Conservation (phyloP, 2,888 invertebrate species). For the Agonopterix heracliana region DNA sequence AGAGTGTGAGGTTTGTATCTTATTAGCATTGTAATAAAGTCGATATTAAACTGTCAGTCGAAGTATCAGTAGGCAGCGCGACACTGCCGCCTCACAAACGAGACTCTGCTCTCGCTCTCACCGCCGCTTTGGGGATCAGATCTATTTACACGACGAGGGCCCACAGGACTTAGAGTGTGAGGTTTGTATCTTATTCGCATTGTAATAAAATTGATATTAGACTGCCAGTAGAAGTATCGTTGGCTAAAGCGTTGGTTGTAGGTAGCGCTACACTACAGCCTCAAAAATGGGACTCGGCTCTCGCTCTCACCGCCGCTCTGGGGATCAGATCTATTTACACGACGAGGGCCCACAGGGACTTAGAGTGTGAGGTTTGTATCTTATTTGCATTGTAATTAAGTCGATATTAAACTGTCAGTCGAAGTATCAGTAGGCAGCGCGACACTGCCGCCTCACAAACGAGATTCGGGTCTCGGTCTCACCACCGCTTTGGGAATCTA, state of each 20-base stretch:
- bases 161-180: constrained; percentile 90
- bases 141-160: constrained; percentile 94
- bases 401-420: too few relatives aligned
- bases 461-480: constrained; percentile 86
- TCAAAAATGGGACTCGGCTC: constrained; percentile 81
- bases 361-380: constrained; percentile 83
- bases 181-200: constrained; percentile 51
- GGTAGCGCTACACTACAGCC: constrained; percentile 93
- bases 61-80: too few relatives aligned
- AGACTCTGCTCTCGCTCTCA: constrained; percentile 88
- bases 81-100: constrained; percentile 87
- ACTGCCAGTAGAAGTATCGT: constrained; percentile 93
- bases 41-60: too few relatives aligned
- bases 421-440: too few relatives aligned
- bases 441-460: constrained; percentile 86
- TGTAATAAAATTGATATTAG: constrained; percentile 81
- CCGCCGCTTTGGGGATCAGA: constrained; percentile 95
- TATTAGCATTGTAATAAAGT: too few relatives aligned
- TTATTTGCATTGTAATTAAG: too few relatives aligned
- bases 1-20: constrained; percentile 83
- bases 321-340: constrained; percentile 97
- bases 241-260: constrained; percentile 97
- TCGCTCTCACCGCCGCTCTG: constrained; percentile 92
- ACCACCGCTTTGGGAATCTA: constrained; percentile 96
- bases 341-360: constrained; percentile 89